A percentile compares a stretch with the other conserved stretches of the same genome.
These are phyloP conservation scores for Acleris literana DNA, from an alignment of 2,888 invertebrate genomes.

Conservation along the genomic window DNA sequence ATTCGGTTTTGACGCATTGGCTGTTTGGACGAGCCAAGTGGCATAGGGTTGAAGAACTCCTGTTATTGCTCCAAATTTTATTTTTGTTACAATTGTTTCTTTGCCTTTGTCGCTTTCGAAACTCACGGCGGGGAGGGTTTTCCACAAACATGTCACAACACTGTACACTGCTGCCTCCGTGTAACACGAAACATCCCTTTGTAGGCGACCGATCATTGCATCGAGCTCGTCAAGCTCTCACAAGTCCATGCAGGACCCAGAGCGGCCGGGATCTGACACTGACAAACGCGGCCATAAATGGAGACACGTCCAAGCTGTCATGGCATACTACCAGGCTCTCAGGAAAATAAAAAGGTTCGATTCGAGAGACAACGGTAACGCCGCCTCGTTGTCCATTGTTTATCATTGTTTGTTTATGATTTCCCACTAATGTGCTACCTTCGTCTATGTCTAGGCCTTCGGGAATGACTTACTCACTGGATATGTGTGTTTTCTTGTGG, in stretches of 20 bases:
- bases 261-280: constrained; percentile 69
- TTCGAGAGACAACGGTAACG: constrained; percentile 61
- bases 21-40: constrained; percentile 9
- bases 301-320: constrained; percentile 93
- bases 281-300: constrained; percentile 88
- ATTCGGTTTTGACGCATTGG: constrained; percentile 1
- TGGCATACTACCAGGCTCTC: constrained; percentile 94
- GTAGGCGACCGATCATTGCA: constrained; percentile 80
- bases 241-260: constrained; percentile 75
- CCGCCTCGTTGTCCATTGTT: constrained; percentile 71
- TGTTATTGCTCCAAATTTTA: neutral
- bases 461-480: constrained; percentile 75
- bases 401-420: constrained; percentile 72
- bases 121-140: constrained; percentile 49
- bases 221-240: constrained; percentile 78
- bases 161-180: constrained; percentile 54
- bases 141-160: constrained; percentile 54
- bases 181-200: constrained; percentile 76
- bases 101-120: constrained; percentile 41
- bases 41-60: constrained; percentile 7
- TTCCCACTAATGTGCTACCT: constrained; percentile 74
- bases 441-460: constrained; percentile 78
- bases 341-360: constrained; percentile 95
- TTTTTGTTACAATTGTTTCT: constrained; percentile 10
- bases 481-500: constrained; percentile 76